phyloP scores from a whole-genome alignment of 2,888 invertebrate genomes.

The Ophioninae sp. region DNA sequence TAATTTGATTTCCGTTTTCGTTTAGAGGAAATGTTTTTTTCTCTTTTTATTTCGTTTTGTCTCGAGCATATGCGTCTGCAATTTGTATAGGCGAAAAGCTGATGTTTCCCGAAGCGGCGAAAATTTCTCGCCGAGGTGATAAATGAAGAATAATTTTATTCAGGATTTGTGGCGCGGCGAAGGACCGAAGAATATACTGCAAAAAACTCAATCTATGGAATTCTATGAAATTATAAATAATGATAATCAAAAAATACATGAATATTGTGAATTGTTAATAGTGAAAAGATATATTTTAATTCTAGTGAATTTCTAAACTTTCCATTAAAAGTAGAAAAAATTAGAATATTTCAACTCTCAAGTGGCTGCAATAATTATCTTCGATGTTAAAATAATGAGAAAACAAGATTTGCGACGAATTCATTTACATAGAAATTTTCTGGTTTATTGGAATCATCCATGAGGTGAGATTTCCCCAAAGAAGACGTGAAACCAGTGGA shows the following conservation, averaged over 20 bases:
- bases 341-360: background rate
- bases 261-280: too few species aligned
- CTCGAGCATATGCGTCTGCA: background rate
- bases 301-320: too few species aligned
- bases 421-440: background rate
- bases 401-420: background rate
- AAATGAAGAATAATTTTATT: background rate
- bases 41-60: background rate
- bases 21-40: background rate
- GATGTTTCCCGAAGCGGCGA: too few species aligned
- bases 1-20: background rate
- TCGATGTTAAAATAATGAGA: background rate
- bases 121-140: background rate
- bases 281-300: too few species aligned
- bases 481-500: background rate
- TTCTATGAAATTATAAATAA: too few species aligned
- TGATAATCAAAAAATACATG: too few species aligned
- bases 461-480: conserved; percentile 1
- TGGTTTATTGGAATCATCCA: background rate
- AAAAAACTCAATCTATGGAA: background rate
- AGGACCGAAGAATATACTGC: background rate
- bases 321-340: background rate
- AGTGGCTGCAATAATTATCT: background rate
- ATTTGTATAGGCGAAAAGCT: background rate
- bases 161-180: background rate